Evolutionary conservation across 2,797 vertebrate genomes (phyloP), one percentile per base, ranked within the genome.

Genomic region (Vipera ursinii): DNA sequence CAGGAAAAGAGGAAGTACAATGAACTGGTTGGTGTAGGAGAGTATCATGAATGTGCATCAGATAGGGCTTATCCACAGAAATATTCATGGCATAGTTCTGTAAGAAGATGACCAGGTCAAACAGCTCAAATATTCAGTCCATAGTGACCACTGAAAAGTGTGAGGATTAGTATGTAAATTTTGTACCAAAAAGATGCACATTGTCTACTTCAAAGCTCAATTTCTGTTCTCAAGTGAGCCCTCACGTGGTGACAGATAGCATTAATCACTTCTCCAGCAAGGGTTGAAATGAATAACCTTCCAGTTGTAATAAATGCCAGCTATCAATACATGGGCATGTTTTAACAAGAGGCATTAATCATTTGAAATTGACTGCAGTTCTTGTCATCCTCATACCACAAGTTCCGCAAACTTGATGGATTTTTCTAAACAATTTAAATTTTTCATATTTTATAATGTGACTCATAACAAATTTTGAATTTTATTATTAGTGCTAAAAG

Each of bases 1-100:
- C 95, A 95, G 65, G 63, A 94, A 93, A 56, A 94, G 88, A 94
- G 60, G 91, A 57, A 87, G 90, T 59, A 91, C 93, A 95, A 96
- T 92, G 94, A 96, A 87, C 91, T 93, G 91, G 87, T 95, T 91
- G 91, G 4, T 57, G 65, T 96, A 85, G 57, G 8, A 14, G 7
- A 85, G 20, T 32, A 55, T 82, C 22, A 44, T 57, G 90, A 63
- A 91, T 48, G 48, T 65, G 61, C 26, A 8, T 57, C 15, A 57
- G 5, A 10, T 53, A 12, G 69, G 24, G 12, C 20, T 85, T 69
- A 12, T 59, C 53, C 6, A 59, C 38, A 82, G 17, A 55, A 55
- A 38, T 87, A 73, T 73, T 44, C 51, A 73, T 87, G 26, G 17
- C 69, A 44, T 32, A 4, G 44, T 73, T 90, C 51, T 90, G 61